These are phyloP conservation scores for Scaptomyza cyrtandrae DNA, from an alignment of 2,888 invertebrate species.

Conservation along the genomic window DNA sequence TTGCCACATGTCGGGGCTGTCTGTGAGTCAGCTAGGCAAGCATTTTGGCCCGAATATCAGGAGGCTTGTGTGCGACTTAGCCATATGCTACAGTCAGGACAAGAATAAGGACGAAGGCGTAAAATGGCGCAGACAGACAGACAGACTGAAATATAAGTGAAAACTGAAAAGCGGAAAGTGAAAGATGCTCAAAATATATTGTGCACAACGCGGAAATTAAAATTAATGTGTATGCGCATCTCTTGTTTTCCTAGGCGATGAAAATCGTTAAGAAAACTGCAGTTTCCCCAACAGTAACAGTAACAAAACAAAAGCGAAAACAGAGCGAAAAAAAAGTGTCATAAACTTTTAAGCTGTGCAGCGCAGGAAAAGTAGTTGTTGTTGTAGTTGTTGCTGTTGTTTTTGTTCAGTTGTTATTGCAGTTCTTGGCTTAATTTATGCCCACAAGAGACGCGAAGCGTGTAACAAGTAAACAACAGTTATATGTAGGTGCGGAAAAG, in stretches of 20 bases:
- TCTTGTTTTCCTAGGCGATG: constrained; percentile 56
- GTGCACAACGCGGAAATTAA: constrained; percentile 54
- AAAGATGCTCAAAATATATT: constrained; percentile 33
- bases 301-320: constrained; percentile 7
- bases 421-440: constrained; percentile 64
- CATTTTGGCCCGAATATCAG: constrained; percentile 2
- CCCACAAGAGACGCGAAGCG: constrained; percentile 50
- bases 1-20: constrained; percentile 28
- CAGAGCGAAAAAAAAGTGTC: constrained; percentile 13
- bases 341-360: constrained; percentile 51
- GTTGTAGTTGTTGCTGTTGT: constrained; percentile 12
- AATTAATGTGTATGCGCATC: constrained; percentile 56
- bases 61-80: constrained; percentile 7
- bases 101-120: constrained; percentile 1
- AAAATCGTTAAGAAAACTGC: constrained; percentile 65
- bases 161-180: constrained; percentile 47
- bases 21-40: constrained; percentile 2
- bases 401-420: constrained; percentile 34
- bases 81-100: constrained; percentile 34
- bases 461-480: constrained; percentile 17
- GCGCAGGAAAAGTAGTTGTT: constrained; percentile 22
- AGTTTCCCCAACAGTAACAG: constrained; percentile 18
- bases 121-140: constrained; percentile 1
- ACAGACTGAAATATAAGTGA: constrained; percentile 15
- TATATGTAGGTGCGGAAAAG: constrained; percentile 45